A percentile compares a stretch with the other conserved stretches of the same genome.
Evolutionary conservation across 1,140 invertebrate genomes (phyloP).

Genomic region (Eumaeus atala): DNA sequence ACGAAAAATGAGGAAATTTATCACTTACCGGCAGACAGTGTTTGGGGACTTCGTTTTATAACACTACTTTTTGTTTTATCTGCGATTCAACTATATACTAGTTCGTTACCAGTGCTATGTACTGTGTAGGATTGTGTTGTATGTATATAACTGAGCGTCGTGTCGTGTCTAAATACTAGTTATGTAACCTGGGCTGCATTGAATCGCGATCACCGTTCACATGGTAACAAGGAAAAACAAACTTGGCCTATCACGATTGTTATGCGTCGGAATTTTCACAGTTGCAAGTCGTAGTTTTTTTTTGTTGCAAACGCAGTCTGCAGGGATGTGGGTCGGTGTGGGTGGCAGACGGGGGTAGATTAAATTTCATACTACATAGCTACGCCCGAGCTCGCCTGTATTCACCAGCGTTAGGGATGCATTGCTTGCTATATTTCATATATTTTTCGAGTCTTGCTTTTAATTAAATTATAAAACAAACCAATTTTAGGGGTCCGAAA

Average conservation of each 20-base stretch:
- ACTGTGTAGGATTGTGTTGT: conserved; percentile 30
- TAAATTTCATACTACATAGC: conserved; percentile 61
- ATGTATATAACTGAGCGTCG: conserved; percentile 33
- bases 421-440: conserved; percentile 40
- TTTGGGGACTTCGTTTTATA: too few species aligned
- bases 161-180: conserved; percentile 49
- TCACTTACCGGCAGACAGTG: too few species aligned
- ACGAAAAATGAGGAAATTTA: too few species aligned
- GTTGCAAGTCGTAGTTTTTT: conserved; percentile 14
- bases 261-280: conserved; percentile 11
- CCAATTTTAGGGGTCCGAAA: too few species aligned
- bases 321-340: conserved; percentile 22
- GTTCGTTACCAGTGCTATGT: conserved; percentile 36
- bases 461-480: too few species aligned
- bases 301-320: conserved; percentile 21
- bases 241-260: conserved; percentile 12
- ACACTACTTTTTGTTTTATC: conserved; percentile 44
- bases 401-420: conserved; percentile 59
- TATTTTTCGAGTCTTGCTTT: background rate
- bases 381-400: conserved; percentile 46
- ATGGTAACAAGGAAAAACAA: conserved; percentile 45
- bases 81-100: conserved; percentile 38
- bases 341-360: conserved; percentile 59
- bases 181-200: conserved; percentile 28
- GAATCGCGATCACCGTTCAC: conserved; percentile 34